phyloP scores from a whole-genome alignment of 2,888 invertebrate genomes.

The Erannis defoliaria region DNA sequence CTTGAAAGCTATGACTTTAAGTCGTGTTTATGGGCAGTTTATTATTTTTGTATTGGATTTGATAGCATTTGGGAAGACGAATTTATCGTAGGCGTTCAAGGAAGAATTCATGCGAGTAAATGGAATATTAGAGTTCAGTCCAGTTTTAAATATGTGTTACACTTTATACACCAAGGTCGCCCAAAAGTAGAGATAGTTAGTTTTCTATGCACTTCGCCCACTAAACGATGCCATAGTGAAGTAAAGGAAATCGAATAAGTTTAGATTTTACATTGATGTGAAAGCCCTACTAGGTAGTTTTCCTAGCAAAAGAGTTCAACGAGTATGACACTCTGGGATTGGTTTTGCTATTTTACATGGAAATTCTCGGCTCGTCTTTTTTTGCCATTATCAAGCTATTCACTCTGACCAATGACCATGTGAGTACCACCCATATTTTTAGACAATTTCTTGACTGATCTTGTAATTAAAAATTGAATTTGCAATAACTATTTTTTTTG shows the following conservation, averaged over 20 bases:
- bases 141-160: not conserved
- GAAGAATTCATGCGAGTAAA: slow-evolving; percentile 41
- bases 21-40: slow-evolving; percentile 23
- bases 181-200: not conserved
- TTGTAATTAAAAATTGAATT: too few species aligned
- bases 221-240: not conserved
- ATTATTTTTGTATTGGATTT: slow-evolving; percentile 48
- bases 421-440: too few species aligned
- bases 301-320: slow-evolving; percentile 32
- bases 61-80: slow-evolving; percentile 56
- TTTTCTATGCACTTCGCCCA: not conserved
- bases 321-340: slow-evolving; percentile 15
- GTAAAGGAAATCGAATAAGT: not conserved
- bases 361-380: too few species aligned
- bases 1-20: slow-evolving; percentile 35
- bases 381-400: too few species aligned
- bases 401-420: too few species aligned
- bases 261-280: not conserved
- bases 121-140: slow-evolving; percentile 8
- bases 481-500: too few species aligned
- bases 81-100: slow-evolving; percentile 47
- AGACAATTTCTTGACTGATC: too few species aligned
- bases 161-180: not conserved
- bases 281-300: slow-evolving; percentile 9
- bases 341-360: slow-evolving; percentile 12